Evolutionary conservation across 2,797 vertebrate genomes (phyloP), one percentile per base, ranked within the genome.

Genomic region (Thunnus albacares): DNA sequence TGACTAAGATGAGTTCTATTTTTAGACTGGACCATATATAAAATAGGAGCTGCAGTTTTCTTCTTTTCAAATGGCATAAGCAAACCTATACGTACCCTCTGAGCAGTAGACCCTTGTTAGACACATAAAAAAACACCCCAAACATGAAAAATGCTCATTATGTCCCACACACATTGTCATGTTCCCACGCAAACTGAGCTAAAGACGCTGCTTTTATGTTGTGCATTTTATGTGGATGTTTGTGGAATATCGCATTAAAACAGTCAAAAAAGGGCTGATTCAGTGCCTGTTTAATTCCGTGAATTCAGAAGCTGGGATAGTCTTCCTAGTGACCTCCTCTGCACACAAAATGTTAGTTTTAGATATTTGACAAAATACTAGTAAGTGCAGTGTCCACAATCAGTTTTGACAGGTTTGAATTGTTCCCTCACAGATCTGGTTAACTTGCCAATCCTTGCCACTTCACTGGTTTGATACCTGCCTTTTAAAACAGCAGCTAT

Each of bases 1-100:
- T 91, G 90, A 90, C 83, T 81, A 74, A 87, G 75, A 86, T 38
- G 11, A 57, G n/a, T 41, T 79, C 68, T 87, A 82, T 85, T 81
- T 88, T 83, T 82, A 80, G 70, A 73, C 33, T 9, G 41, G 13
- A 73, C 55, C 62, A 0, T 87, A 77, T 83, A 59, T 68, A 53
- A 53, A 73, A 66, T 20, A 2, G 2, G 52, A 66, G 71, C 45
- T 75, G 58, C 74, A 61, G 61, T 33, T 61, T 77, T 57, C 8
- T 53, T 41, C 17, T 49, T 76, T 64, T 71, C 24, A 38, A 6
- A 53, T 53, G 18, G 18, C 20, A 43, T 43, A 11, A 33, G 38
- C 10, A 38, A 38, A 38, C 38, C 38, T 38, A 38, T 38, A 38
- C 8, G 35, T 38, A 38, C 11, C 38, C 38, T 2, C 11, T 38